Conservation (phyloP, 2,113 vertebrate genomes). For the Atrichornis clamosus region DNA sequence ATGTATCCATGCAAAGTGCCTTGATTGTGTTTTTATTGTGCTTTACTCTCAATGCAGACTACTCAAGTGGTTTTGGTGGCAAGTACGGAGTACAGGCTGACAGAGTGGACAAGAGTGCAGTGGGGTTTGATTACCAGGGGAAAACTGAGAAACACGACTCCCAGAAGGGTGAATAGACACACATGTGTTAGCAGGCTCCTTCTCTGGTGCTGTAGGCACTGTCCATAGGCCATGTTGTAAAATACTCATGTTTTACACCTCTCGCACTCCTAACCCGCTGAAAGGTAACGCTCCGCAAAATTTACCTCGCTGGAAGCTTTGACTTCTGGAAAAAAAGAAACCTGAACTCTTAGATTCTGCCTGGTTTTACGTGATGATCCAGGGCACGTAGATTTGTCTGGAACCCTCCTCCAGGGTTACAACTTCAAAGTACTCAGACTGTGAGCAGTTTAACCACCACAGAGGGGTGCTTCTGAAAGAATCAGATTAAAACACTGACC, state of each 20-base stretch:
- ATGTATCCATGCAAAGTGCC: background rate
- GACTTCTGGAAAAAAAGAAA: background rate
- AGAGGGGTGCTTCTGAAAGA: background rate
- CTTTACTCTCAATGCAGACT: conserved; percentile 75
- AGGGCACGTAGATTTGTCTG: background rate
- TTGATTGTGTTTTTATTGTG: background rate
- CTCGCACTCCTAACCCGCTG: background rate
- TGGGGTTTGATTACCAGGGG: conserved; percentile 94
- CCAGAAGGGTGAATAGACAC: conserved; percentile 83
- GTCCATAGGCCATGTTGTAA: background rate
- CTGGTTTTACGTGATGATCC: background rate
- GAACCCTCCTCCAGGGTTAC: no score
- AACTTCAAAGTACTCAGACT: background rate
- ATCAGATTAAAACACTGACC: background rate
- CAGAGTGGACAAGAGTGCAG: conserved; percentile 92
- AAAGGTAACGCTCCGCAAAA: background rate
- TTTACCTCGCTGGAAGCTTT: background rate
- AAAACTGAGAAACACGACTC: conserved; percentile 93
- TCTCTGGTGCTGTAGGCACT: background rate
- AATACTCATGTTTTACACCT: background rate
- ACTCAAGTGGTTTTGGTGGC: conserved; percentile 89
- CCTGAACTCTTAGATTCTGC: background rate
- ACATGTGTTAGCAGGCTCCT: background rate
- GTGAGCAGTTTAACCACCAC: background rate
- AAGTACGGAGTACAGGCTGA: conserved; percentile 91